Conservation (phyloP, 2,113 vertebrate species). For the Oreamnos americanus region DNA sequence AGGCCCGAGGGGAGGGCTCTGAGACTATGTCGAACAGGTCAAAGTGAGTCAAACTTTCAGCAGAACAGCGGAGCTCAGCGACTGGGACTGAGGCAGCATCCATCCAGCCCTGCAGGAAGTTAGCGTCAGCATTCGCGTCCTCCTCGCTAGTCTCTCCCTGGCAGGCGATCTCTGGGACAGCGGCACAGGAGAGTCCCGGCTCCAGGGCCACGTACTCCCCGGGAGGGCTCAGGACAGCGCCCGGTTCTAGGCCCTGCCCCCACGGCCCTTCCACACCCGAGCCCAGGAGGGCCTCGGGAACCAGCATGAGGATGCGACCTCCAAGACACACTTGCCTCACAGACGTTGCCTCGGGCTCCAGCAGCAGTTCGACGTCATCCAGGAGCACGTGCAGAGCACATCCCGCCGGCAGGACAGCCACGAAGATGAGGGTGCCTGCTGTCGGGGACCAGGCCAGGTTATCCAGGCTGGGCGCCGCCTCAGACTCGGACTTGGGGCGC, state of each 20-base stretch:
- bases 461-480: not conserved
- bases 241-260: not conserved
- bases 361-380: constrained; percentile 3
- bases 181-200: rapidly evolving
- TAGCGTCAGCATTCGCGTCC: not conserved
- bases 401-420: not conserved
- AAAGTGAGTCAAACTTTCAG: rapidly evolving
- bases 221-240: rapidly evolving
- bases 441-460: rapidly evolving
- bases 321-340: not conserved
- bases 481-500: not conserved
- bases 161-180: not conserved
- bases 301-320: not conserved
- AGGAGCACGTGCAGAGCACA: not conserved
- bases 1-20: not conserved
- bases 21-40: rapidly evolving
- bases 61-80: rapidly evolving
- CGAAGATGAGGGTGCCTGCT: not conserved
- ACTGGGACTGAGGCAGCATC: not conserved
- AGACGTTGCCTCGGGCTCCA: not conserved
- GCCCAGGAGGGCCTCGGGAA: not conserved
- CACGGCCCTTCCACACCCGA: not conserved
- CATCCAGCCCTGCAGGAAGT: not conserved
- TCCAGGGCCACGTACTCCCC: not conserved
- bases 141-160: not conserved